A percentile compares a stretch with the other conserved stretches of the same genome.
Conservation (phyloP, 2,113 vertebrate genomes). For the Cyanoliseus patagonus region DNA sequence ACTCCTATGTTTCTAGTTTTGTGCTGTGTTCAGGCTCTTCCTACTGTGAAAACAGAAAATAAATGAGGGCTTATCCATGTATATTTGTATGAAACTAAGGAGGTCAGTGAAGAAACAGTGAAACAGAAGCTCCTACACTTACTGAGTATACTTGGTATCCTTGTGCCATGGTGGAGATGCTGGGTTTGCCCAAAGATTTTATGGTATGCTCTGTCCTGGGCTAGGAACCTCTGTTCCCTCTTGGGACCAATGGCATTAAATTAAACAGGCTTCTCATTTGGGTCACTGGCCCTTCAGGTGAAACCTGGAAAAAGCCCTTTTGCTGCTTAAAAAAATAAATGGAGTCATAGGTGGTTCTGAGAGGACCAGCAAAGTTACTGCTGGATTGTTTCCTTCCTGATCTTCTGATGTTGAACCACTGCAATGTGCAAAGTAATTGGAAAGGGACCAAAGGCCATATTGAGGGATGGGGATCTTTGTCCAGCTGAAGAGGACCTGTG, state of each 20-base stretch:
- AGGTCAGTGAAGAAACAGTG: not conserved
- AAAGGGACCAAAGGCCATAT: rapidly evolving
- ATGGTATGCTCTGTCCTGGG: not conserved
- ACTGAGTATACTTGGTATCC: not conserved
- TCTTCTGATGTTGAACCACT: not conserved
- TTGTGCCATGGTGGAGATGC: not conserved
- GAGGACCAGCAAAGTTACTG: not conserved
- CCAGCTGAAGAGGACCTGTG: not conserved
- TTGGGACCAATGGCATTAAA: not conserved
- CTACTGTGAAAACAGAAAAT: not conserved
- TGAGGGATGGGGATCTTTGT: rapidly evolving
- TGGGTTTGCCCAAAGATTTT: not conserved
- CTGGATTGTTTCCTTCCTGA: rapidly evolving
- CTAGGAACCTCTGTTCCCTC: not conserved
- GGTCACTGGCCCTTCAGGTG: not conserved
- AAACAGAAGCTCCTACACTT: not conserved
- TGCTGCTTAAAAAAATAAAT: not conserved
- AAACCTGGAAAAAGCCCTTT: not conserved
- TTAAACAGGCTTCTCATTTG: not conserved
- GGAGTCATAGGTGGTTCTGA: not conserved
- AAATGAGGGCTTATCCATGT: not conserved
- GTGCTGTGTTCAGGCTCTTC: not conserved
- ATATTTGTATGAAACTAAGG: not conserved
- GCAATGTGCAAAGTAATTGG: rapidly evolving
- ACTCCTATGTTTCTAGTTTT: not conserved